Base-by-base conservation (phyloP, 1,140 invertebrate genomes). In the Dendroctonus ponderosae region DNA sequence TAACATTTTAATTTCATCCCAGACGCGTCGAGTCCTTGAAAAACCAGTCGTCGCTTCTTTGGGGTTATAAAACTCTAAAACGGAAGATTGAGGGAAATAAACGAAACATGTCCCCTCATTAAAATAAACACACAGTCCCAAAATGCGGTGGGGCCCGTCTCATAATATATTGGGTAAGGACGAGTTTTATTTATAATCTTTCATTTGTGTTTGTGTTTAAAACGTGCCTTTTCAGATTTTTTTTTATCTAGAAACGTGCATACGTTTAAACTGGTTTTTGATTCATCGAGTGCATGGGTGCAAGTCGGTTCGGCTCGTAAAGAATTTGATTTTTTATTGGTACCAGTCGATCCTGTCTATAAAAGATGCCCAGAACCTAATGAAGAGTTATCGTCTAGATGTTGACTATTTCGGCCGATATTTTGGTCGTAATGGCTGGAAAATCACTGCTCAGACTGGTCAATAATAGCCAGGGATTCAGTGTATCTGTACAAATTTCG, bases 31-130 rank as follows among this genome's bases (percentile, higher is more conserved):
- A 40, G 67, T 52, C 67, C 67, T 68, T 68, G 67, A 67, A 53
- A 58, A 68, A 68, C 67, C 67, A 68, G 67, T 68, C 65, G 41
- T 7, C 49, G 65, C 58, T 62, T 69, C 60, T 63, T 69, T 65
- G 62, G 62, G 62, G 62, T 65, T 65, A 65, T 65, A 65, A 65
- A 65, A 65, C 62, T 65, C 62, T 46, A 65, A 65, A 71, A 70
- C 70, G 68, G 61, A 66, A 71, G 67, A 69, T 71, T 71, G 65
- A 65, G 70, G 70, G 69, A 71, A 71, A 70, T 70, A 71, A 70
- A 70, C 68, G 66, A 71, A 71, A 71, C 70, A 71, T 69, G 70
- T 71, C 70, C 65, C 70, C 67, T 71, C 70, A 71, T 71, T 71
- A 71, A 71, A 71, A 71, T 69, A 71, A 71, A 71, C 70, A 71